Evolutionary conservation across 2,888 invertebrate genomes (phyloP).

Genomic region (Plagodis pulveraria): DNA sequence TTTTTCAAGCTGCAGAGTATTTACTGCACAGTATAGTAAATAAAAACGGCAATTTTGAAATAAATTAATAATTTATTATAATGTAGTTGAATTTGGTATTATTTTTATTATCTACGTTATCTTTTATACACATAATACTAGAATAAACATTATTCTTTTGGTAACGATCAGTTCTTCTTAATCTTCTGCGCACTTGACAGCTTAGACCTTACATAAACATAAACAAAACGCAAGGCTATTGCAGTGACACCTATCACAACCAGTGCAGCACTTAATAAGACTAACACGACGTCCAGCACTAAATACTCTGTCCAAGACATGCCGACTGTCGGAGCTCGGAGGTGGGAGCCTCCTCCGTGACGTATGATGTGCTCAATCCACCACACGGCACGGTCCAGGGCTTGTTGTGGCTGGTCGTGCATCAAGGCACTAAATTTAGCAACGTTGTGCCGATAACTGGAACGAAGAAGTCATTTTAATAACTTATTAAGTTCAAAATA

Average conservation of each 20-base stretch:
- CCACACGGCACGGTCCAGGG: slow-evolving; percentile 64
- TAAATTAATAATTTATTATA: too few species aligned
- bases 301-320: slow-evolving; percentile 47
- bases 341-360: slow-evolving; percentile 61
- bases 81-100: too few species aligned
- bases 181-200: background rate
- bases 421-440: slow-evolving; percentile 6
- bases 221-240: background rate
- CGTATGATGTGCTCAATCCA: slow-evolving; percentile 77
- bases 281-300: slow-evolving; percentile 39
- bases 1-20: too few species aligned
- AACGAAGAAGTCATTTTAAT: background rate
- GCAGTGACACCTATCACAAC: background rate
- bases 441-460: slow-evolving; percentile 16
- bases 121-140: too few species aligned
- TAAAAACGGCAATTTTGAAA: too few species aligned
- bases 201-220: background rate
- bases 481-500: background rate
- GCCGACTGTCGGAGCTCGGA: slow-evolving; percentile 59
- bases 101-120: too few species aligned
- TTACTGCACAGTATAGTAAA: too few species aligned
- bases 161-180: background rate
- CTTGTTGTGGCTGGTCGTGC: slow-evolving; percentile 25
- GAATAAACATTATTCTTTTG: too few species aligned
- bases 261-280: background rate